A percentile compares a stretch with the other conserved stretches of the same genome.
Evolutionary conservation across 2,888 invertebrate species (phyloP).

Genomic region (Melieria picta): DNA sequence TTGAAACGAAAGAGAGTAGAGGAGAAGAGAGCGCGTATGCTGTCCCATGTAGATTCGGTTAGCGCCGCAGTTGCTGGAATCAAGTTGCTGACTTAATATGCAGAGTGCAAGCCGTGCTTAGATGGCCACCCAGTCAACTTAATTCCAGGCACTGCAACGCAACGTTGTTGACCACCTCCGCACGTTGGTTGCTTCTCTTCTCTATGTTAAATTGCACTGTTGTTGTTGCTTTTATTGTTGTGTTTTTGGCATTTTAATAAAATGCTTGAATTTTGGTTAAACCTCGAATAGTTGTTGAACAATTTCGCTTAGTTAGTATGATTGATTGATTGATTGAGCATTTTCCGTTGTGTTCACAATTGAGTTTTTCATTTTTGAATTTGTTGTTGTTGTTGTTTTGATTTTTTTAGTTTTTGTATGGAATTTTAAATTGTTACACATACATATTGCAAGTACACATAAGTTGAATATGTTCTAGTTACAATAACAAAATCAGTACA

Average conservation of each 20-base stretch:
- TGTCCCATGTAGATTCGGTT: constrained; percentile 45
- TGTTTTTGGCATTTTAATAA: not conserved
- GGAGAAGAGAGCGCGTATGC: not conserved
- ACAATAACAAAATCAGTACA: constrained; percentile 21
- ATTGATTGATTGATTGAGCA: constrained; percentile 10
- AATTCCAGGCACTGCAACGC: constrained; percentile 66
- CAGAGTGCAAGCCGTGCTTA: constrained; percentile 58
- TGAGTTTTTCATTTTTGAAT: not conserved
- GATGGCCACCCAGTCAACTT: constrained; percentile 67
- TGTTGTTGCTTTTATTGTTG: not conserved
- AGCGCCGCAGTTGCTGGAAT: constrained; percentile 66
- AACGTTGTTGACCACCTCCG: constrained; percentile 29
- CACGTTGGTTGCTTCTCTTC: not conserved
- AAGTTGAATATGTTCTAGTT: not conserved
- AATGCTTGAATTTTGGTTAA: not conserved
- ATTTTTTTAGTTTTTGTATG: not conserved
- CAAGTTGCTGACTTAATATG: constrained; percentile 66
- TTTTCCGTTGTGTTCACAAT: constrained; percentile 7
- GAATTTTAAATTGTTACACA: not conserved
- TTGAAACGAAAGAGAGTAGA: not conserved
- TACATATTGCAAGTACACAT: not conserved
- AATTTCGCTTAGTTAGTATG: constrained; percentile 8
- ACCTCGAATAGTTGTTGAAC: no score
- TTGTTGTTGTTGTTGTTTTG: constrained; percentile 11
- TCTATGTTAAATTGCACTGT: not conserved